Evolutionary conservation across 2,797 vertebrate species (phyloP).

Genomic region (Semaprochilodus insignis): DNA sequence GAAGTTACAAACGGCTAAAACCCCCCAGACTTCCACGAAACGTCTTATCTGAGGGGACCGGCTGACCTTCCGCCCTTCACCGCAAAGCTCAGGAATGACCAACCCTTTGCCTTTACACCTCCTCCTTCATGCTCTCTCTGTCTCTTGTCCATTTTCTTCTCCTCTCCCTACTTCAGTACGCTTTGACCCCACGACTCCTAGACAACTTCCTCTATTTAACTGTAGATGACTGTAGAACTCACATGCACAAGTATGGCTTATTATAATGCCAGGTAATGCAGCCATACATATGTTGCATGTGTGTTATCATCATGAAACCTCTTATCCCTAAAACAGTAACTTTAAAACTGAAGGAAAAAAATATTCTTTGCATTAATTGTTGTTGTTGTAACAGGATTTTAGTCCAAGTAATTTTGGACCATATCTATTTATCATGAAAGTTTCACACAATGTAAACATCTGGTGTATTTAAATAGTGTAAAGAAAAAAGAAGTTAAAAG

Average conservation of each 20-base stretch:
- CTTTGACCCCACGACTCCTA: conserved; percentile 17
- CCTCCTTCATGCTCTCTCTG: conserved; percentile 17
- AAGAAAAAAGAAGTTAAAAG: no score
- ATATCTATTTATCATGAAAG: no score
- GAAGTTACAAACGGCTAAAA: conserved; percentile 57
- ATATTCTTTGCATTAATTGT: no score
- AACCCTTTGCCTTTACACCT: conserved; percentile 45
- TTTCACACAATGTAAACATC: no score
- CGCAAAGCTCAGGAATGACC: conserved; percentile 59
- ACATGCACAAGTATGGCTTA: conserved; percentile 34
- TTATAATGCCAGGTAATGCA: neutral
- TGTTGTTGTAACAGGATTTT: no score
- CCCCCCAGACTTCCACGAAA: conserved; percentile 59
- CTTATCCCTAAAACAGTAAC: no score
- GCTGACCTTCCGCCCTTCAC: conserved; percentile 55
- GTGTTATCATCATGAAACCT: no score
- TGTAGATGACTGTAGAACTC: conserved; percentile 1
- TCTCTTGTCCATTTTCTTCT: conserved; percentile 8
- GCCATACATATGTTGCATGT: no score
- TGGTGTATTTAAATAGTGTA: no score
- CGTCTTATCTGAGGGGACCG: conserved; percentile 60
- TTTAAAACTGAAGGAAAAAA: no score
- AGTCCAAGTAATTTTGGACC: no score
- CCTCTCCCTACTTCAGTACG: conserved; percentile 4
- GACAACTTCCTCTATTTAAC: conserved; percentile 11